Conservation (phyloP, 2,113 vertebrate species). For the Erpornis zantholeuca region DNA sequence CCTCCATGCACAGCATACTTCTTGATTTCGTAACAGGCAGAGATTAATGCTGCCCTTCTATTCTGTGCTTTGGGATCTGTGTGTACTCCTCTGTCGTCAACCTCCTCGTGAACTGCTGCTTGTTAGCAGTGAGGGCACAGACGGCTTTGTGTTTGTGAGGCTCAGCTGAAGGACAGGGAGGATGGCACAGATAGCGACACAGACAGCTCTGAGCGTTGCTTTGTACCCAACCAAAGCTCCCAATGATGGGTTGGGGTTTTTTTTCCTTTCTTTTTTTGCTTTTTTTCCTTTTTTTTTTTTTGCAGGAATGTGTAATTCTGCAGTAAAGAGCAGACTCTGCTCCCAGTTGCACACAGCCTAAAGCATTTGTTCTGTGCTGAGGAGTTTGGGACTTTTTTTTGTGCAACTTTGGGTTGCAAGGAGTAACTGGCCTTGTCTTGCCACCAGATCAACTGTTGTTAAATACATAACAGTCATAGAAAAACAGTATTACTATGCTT, state of each 20-base stretch:
- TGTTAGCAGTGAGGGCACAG: conserved; percentile 42
- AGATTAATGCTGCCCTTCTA: conserved; percentile 56
- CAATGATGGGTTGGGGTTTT: not conserved
- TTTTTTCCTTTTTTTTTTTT: not conserved
- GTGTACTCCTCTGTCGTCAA: conserved; percentile 43
- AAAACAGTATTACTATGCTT: not conserved
- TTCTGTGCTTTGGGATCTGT: conserved; percentile 47
- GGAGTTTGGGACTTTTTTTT: not conserved
- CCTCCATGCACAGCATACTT: not conserved
- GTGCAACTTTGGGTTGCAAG: not conserved
- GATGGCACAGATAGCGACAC: conserved; percentile 3
- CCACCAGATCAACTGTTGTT: not conserved
- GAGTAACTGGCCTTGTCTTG: not conserved
- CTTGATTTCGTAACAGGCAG: conserved; percentile 22
- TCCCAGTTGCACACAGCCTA: not conserved
- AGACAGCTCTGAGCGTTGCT: conserved; percentile 8
- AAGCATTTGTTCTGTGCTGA: not conserved
- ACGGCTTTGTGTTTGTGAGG: conserved; percentile 28
- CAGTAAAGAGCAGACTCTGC: not conserved
- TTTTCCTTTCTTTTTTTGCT: too few species aligned
- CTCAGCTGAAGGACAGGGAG: conserved; percentile 26
- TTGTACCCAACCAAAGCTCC: not conserved
- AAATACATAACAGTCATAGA: not conserved
- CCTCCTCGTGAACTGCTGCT: conserved; percentile 29
- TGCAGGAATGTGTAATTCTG: not conserved